A percentile compares a stretch with the other conserved stretches of the same genome.
phyloP scores from a whole-genome alignment of 2,888 invertebrate species.

The Cerceris rybyensis region DNA sequence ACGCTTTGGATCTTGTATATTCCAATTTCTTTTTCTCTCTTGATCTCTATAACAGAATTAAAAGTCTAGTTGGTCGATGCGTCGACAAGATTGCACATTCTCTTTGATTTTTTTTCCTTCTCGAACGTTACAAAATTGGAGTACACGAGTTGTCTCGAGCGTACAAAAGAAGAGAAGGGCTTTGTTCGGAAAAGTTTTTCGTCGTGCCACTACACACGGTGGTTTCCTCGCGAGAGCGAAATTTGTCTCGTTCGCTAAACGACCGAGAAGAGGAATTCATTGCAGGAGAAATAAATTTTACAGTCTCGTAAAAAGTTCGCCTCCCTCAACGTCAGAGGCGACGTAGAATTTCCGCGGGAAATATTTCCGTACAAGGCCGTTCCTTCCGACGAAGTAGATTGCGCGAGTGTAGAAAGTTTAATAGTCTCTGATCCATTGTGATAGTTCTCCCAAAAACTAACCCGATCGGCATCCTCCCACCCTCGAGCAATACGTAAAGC shows the following conservation, averaged over 20 bases:
- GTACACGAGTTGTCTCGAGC: conserved; percentile 7
- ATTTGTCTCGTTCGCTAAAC: conserved; percentile 19
- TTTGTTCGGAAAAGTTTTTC: conserved; percentile 34
- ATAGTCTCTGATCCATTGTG: conserved; percentile 56
- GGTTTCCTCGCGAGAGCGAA: neutral
- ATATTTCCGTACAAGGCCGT: conserved; percentile 41
- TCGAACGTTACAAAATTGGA: conserved; percentile 13
- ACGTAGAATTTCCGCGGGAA: conserved; percentile 16
- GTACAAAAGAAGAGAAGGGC: conserved; percentile 3
- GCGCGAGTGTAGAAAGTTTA: conserved; percentile 61
- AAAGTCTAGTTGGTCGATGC: too few species aligned
- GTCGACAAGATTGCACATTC: too few species aligned
- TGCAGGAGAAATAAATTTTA: conserved; percentile 6
- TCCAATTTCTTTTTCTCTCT: neutral
- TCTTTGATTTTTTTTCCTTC: too few species aligned
- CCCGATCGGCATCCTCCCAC: conserved; percentile 40
- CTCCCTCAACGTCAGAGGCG: neutral
- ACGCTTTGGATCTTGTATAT: neutral
- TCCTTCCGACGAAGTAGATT: conserved; percentile 42
- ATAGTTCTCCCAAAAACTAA: conserved; percentile 55
- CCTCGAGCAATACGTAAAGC: conserved; percentile 39
- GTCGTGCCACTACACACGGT: neutral
- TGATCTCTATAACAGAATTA: neutral
- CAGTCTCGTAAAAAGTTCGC: conserved; percentile 7
- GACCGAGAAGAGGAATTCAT: conserved; percentile 13